A percentile compares a stretch with the other conserved stretches of the same genome.
Conservation (phyloP, 2,797 vertebrate species). For the Xenentodon cancila region DNA sequence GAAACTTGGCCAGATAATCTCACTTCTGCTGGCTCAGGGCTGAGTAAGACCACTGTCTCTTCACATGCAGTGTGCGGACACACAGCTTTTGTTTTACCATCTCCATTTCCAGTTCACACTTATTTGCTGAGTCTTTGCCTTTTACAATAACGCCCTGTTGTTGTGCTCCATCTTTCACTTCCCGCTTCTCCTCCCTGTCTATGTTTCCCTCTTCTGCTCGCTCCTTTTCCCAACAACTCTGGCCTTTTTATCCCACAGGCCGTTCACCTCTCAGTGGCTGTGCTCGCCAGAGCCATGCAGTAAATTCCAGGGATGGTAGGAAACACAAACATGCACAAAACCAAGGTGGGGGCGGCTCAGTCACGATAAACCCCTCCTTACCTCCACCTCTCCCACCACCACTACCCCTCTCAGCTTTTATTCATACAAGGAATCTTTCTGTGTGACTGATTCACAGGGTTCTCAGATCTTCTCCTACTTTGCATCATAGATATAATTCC, state of each 20-base stretch:
- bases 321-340: constrained; percentile 83
- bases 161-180: constrained; percentile 31
- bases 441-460: constrained; percentile 31
- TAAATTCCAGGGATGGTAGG: constrained; percentile 85
- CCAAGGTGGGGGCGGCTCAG: constrained; percentile 55
- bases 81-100: constrained; percentile 58
- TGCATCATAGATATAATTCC: constrained; percentile 53
- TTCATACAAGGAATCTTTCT: constrained; percentile 61
- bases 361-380: constrained; percentile 52
- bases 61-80: constrained; percentile 21
- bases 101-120: constrained; percentile 62
- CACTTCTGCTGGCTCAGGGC: constrained; percentile 74
- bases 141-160: constrained; percentile 58
- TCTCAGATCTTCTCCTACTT: constrained; percentile 35
- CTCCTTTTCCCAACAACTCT: constrained; percentile 71
- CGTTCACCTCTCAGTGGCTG: constrained; percentile 70
- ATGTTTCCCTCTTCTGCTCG: constrained; percentile 30
- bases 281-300: constrained; percentile 69
- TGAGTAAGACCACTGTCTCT: constrained; percentile 81
- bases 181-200: constrained; percentile 28
- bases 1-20: constrained; percentile 83
- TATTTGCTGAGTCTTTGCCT: constrained; percentile 64
- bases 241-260: constrained; percentile 70
- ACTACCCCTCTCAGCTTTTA: constrained; percentile 42
- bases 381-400: constrained; percentile 26